These are phyloP conservation scores for Lobophora halterata DNA, from an alignment of 2,888 invertebrate genomes.

Conservation along the genomic window DNA sequence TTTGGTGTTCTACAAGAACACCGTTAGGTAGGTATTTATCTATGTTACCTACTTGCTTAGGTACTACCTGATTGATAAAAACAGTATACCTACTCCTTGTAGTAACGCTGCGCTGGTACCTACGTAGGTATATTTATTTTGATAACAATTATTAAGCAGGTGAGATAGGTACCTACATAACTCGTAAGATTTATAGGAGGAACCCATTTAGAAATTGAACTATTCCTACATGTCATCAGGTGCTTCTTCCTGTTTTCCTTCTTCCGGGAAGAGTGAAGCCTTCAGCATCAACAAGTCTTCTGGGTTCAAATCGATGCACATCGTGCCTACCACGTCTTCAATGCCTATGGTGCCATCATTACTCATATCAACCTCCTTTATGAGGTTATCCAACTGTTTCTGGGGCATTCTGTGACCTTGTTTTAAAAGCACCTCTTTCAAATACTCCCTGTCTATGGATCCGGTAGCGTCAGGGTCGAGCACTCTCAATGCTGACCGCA, in stretches of 20 bases:
- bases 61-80: too few species aligned
- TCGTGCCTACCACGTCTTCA: conserved; percentile 69
- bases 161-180: too few species aligned
- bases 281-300: conserved; percentile 60
- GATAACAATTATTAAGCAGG: too few species aligned
- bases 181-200: too few species aligned
- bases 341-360: conserved; percentile 69
- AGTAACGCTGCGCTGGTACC: too few species aligned
- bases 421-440: conserved; percentile 54
- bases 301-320: conserved; percentile 65
- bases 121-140: too few species aligned
- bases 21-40: too few species aligned
- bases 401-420: conserved; percentile 59
- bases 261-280: conserved; percentile 41
- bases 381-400: conserved; percentile 54
- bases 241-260: conserved; percentile 25
- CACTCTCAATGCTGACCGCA: conserved; percentile 57
- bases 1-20: too few species aligned
- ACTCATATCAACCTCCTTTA: conserved; percentile 68
- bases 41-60: too few species aligned
- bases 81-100: too few species aligned
- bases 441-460: conserved; percentile 53
- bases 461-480: conserved; percentile 57
- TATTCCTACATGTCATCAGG: conserved; percentile 8
- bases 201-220: too few species aligned